These are phyloP conservation scores for Catharus minimus DNA, from an alignment of 2,113 vertebrate species.

Conservation along the genomic window DNA sequence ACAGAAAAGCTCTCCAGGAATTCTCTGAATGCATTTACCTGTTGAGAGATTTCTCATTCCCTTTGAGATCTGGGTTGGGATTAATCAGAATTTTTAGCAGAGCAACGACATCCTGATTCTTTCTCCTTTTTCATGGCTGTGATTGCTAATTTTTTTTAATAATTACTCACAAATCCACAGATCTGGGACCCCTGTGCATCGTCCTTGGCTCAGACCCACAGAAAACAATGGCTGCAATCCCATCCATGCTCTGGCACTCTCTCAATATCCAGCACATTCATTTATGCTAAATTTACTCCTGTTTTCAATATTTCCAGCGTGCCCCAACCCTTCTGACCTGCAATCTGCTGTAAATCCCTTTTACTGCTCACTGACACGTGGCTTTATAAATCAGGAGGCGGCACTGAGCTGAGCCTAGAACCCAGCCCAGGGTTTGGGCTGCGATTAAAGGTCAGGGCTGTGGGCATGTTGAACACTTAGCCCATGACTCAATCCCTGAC, in stretches of 20 bases:
- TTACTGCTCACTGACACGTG: constrained; percentile 25
- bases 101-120: neutral
- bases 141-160: constrained; percentile 20
- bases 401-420: neutral
- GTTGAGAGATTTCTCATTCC: neutral
- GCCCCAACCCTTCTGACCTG: constrained; percentile 34
- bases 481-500: neutral
- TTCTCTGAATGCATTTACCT: neutral
- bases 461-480: neutral
- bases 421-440: neutral
- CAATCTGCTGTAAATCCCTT: constrained; percentile 59
- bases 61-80: neutral
- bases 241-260: constrained; percentile 44
- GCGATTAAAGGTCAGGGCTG: neutral
- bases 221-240: constrained; percentile 67
- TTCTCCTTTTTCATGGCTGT: neutral
- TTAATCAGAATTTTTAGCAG: constrained; percentile 32
- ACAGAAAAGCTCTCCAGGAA: neutral
- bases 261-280: constrained; percentile 21
- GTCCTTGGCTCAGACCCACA: constrained; percentile 56
- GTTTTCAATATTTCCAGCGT: constrained; percentile 37
- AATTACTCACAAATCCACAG: constrained; percentile 50
- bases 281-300: constrained; percentile 53
- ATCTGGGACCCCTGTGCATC: constrained; percentile 43
- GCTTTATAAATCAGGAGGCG: neutral